A percentile compares a stretch with the other conserved stretches of the same genome.
Evolutionary conservation across 35 echinoderm and acorn worm genomes (phyloP).

Genomic region (Nesometra sesokonis): DNA sequence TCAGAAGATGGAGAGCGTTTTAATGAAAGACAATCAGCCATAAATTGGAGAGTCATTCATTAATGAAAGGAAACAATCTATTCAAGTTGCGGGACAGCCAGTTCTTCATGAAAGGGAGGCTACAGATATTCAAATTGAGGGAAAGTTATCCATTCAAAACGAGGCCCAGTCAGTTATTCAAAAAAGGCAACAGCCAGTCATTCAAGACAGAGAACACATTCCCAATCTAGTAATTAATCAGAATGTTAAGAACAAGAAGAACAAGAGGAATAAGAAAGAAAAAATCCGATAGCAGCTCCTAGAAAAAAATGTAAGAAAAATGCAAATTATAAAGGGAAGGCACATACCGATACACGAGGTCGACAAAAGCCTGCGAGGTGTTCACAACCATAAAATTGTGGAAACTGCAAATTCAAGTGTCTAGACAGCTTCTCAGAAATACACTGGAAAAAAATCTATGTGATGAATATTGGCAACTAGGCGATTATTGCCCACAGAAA

Average conservation of each 20-base stretch:
- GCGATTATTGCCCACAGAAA: background rate
- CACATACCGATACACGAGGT: background rate
- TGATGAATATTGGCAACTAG: slow-evolving; percentile 4
- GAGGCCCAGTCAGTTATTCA: background rate
- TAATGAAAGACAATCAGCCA: no score
- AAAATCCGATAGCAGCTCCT: background rate
- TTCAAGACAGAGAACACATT: background rate
- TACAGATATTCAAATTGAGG: background rate
- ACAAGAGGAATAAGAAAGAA: slow-evolving; percentile 9
- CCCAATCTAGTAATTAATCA: background rate
- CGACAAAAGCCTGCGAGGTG: background rate
- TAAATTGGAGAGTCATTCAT: no score
- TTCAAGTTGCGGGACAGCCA: background rate
- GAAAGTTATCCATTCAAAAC: background rate
- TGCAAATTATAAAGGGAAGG: background rate
- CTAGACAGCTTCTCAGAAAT: background rate
- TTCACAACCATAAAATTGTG: background rate
- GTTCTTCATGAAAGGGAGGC: background rate
- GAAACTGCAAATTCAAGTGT: background rate
- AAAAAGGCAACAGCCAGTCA: background rate
- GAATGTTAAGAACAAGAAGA: background rate
- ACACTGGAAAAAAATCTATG: background rate
- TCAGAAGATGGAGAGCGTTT: background rate
- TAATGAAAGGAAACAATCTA: background rate
- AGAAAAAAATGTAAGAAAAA: slow-evolving; percentile 1